Evolutionary conservation across 2,797 vertebrate genomes (phyloP).

Genomic region (Echiichthys vipera): DNA sequence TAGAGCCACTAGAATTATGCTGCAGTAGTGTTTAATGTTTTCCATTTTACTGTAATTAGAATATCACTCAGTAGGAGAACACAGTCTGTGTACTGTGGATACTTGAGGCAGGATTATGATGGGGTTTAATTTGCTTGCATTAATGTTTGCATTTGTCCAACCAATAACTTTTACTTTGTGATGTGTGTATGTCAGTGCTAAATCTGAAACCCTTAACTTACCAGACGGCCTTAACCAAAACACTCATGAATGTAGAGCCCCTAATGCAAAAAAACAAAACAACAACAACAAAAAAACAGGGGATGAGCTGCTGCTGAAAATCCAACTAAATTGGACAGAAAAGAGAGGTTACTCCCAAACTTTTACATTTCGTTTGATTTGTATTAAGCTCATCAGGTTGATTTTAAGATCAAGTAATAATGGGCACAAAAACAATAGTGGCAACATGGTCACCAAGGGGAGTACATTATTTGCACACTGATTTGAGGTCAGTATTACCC

Average conservation of each 20-base stretch:
- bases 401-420: not conserved
- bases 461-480: not conserved
- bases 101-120: not conserved
- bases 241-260: conserved; percentile 91
- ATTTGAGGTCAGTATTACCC: not conserved
- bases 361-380: not conserved
- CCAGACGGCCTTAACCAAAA: conserved; percentile 95
- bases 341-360: not conserved
- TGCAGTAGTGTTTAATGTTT: conserved; percentile 31
- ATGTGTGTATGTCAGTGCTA: conserved; percentile 32
- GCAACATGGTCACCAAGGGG: not conserved
- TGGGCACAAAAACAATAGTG: not conserved
- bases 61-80: conserved; percentile 18
- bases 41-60: conserved; percentile 26
- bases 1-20: conserved; percentile 26
- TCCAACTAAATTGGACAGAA: conserved; percentile 2
- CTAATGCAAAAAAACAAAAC: conserved; percentile 78
- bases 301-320: conserved; percentile 27
- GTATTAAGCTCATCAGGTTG: not conserved
- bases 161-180: conserved; percentile 30
- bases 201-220: conserved; percentile 64
- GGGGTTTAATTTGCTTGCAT: not conserved
- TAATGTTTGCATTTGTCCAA: conserved; percentile 13
- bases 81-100: conserved; percentile 21
- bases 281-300: conserved; percentile 69